Conservation (phyloP, 2,888 invertebrate species). For the Furcula furcula region DNA sequence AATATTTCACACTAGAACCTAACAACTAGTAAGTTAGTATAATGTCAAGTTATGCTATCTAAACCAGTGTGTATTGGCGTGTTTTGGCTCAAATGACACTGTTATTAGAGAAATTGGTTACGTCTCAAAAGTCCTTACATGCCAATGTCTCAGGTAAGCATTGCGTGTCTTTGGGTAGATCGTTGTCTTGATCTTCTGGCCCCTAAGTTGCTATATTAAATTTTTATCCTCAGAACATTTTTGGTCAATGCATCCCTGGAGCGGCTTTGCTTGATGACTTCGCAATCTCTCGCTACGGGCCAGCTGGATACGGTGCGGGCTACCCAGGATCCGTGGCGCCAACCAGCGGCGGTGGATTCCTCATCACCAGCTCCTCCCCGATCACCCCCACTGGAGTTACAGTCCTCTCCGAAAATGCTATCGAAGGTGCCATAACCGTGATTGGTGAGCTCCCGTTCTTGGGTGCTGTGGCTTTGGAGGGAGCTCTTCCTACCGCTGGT, state of each 20-base stretch:
- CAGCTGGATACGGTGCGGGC: background rate
- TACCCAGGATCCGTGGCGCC: conserved; percentile 1
- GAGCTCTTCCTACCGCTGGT: conserved; percentile 19
- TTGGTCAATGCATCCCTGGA: background rate
- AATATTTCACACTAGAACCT: no score
- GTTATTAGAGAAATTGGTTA: no score
- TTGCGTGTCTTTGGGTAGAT: no score
- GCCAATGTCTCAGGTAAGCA: no score
- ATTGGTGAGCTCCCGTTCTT: conserved; percentile 31
- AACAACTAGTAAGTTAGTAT: no score
- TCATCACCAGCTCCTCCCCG: conserved; percentile 26
- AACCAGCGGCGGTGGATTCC: conserved; percentile 17
- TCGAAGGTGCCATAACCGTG: conserved; percentile 29
- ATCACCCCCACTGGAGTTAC: conserved; percentile 28
- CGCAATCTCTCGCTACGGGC: conserved; percentile 2
- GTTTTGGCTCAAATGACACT: no score
- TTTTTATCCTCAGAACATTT: background rate
- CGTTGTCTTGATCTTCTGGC: no score
- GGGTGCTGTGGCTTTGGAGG: conserved; percentile 28
- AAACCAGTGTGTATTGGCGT: no score
- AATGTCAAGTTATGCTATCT: no score
- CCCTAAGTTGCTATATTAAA: no score
- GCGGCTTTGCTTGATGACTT: background rate
- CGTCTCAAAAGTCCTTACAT: no score
- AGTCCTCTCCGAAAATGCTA: conserved; percentile 31